Percentiles rank a stretch among this genome's conserved stretches.
phyloP scores from a whole-genome alignment of 2,797 vertebrate species.

The Chelon auratus region DNA sequence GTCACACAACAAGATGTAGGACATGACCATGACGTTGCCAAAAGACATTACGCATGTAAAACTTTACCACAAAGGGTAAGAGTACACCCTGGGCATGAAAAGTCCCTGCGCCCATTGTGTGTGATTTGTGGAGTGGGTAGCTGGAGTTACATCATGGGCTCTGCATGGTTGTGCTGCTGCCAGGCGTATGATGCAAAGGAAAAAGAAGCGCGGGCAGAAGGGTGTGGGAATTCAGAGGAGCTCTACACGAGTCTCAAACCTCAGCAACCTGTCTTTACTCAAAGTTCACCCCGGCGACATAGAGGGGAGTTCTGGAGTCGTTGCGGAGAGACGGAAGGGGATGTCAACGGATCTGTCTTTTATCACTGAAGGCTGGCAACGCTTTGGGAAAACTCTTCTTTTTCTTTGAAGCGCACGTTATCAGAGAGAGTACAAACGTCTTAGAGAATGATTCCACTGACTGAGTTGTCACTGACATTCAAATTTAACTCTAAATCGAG shows the following conservation, averaged over 20 bases:
- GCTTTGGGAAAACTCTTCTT: slow-evolving; percentile 52
- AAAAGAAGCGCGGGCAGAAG: slow-evolving; percentile 65
- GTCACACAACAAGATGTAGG: slow-evolving; percentile 69
- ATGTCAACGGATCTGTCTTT: slow-evolving; percentile 73
- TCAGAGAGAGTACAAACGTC: slow-evolving; percentile 10
- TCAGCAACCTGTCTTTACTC: slow-evolving; percentile 77
- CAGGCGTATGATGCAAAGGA: slow-evolving; percentile 79
- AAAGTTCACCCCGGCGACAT: slow-evolving; percentile 60
- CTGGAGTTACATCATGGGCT: slow-evolving; percentile 72
- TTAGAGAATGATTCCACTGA: not conserved
- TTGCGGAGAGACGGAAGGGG: slow-evolving; percentile 62
- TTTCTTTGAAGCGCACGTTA: slow-evolving; percentile 43
- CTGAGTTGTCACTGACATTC: not conserved
- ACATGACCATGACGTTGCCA: slow-evolving; percentile 61
- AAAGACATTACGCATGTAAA: slow-evolving; percentile 74
- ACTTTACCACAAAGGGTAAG: slow-evolving; percentile 57
- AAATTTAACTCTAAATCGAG: slow-evolving; percentile 8
- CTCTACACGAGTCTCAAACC: slow-evolving; percentile 55
- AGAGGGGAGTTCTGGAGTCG: slow-evolving; percentile 40
- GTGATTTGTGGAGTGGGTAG: slow-evolving; percentile 76
- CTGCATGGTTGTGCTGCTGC: slow-evolving; percentile 56
- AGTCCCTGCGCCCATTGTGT: slow-evolving; percentile 59
- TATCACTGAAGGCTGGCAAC: slow-evolving; percentile 58
- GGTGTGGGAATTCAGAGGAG: slow-evolving; percentile 74
- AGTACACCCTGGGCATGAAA: slow-evolving; percentile 64